Evolutionary conservation across 2,797 vertebrate species (phyloP).

Genomic region (Thamnophis elegans): DNA sequence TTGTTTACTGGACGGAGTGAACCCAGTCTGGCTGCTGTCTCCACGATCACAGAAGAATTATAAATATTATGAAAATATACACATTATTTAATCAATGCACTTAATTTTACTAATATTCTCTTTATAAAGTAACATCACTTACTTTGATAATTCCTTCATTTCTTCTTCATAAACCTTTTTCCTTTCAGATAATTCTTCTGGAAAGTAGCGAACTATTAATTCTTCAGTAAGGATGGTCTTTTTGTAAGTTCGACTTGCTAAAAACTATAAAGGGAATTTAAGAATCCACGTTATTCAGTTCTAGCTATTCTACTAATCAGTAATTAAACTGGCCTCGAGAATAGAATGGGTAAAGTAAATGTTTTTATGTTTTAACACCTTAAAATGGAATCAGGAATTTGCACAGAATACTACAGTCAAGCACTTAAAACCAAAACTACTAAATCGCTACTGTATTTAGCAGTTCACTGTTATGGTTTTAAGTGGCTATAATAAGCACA

Average conservation of each 20-base stretch:
- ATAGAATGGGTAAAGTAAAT: background rate
- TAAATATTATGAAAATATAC: background rate
- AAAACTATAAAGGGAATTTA: conserved; percentile 74
- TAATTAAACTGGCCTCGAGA: background rate
- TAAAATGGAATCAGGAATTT: background rate
- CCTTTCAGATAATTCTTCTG: conserved; percentile 85
- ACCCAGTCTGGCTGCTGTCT: too few species aligned
- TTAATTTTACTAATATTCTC: conserved; percentile 24
- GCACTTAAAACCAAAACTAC: background rate
- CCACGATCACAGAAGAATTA: background rate
- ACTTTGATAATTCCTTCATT: conserved; percentile 92
- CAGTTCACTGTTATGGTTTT: background rate
- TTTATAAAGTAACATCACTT: conserved; percentile 53
- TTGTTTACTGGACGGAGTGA: too few species aligned
- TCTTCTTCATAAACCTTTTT: conserved; percentile 91
- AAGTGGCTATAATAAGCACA: background rate
- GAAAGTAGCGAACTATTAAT: conserved; percentile 83
- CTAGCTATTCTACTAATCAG: background rate
- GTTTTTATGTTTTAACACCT: background rate
- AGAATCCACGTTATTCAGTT: background rate
- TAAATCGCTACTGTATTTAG: background rate
- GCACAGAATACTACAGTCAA: background rate
- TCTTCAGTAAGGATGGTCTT: conserved; percentile 89
- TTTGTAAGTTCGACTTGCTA: conserved; percentile 86
- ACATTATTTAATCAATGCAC: background rate